Evolutionary conservation across 2,888 invertebrate species (phyloP).

Genomic region (Pterostichus madidus): DNA sequence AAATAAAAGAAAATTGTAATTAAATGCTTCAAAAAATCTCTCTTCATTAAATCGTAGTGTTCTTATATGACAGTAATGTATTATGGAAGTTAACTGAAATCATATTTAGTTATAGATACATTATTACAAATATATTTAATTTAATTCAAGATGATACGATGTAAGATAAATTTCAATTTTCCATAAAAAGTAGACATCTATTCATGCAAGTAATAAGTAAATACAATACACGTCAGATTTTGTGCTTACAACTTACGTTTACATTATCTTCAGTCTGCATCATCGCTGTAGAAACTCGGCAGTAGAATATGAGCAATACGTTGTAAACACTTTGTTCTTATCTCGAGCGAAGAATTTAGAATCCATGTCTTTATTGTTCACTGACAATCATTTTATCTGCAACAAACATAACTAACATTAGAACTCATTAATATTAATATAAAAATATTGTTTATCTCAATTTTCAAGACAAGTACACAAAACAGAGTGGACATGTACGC

Average conservation of each 20-base stretch:
- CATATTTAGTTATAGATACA: background rate
- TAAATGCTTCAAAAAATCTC: too few species aligned
- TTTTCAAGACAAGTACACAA: background rate
- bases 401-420: constrained; percentile 16
- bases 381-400: constrained; percentile 38
- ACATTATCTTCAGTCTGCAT: constrained; percentile 24
- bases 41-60: too few species aligned
- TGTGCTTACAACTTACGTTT: constrained; percentile 3
- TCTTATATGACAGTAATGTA: too few species aligned
- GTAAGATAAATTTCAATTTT: too few species aligned
- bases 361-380: constrained; percentile 5
- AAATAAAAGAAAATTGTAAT: too few species aligned
- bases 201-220: background rate
- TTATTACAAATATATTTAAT: background rate
- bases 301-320: background rate
- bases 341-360: constrained; percentile 2
- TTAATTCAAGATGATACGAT: too few species aligned
- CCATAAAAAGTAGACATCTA: too few species aligned
- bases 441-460: constrained; percentile 11
- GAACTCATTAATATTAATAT: background rate
- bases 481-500: background rate
- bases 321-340: constrained; percentile 4
- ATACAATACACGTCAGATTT: constrained; percentile 2
- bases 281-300: background rate
- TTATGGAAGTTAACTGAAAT: too few species aligned